Percentiles rank a stretch among this genome's conserved stretches.
Conservation (phyloP, 2,888 invertebrate genomes). For the Drosophila trichaetosa region DNA sequence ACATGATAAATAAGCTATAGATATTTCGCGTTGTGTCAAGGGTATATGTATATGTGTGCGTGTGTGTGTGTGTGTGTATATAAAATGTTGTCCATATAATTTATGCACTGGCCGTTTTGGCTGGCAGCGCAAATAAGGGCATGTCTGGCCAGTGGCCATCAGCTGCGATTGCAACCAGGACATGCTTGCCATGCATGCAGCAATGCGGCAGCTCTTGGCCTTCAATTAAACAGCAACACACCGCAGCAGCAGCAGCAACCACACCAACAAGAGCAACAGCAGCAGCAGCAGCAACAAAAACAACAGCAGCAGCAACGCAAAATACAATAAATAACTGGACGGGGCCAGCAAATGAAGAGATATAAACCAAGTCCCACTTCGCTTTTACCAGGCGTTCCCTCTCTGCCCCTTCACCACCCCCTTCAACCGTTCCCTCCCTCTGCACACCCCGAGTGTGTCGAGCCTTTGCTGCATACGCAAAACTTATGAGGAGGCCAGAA, state of each 20-base stretch:
- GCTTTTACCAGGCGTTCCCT: conserved; percentile 25
- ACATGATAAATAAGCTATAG: conserved; percentile 52
- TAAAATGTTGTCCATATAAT: conserved; percentile 56
- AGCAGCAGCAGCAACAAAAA: conserved; percentile 20
- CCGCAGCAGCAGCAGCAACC: conserved; percentile 29
- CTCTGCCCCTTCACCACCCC: not conserved
- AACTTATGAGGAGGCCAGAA: conserved; percentile 68
- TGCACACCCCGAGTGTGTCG: not conserved
- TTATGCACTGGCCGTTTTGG: conserved; percentile 77
- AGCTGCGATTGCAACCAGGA: conserved; percentile 74
- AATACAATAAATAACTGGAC: conserved; percentile 80
- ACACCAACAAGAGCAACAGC: conserved; percentile 34
- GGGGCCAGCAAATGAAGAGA: conserved; percentile 73
- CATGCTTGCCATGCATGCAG: conserved; percentile 79
- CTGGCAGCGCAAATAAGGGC: conserved; percentile 76
- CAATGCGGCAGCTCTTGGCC: conserved; percentile 77
- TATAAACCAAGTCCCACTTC: conserved; percentile 71
- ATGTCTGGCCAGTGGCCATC: conserved; percentile 78
- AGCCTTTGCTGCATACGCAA: conserved; percentile 66
- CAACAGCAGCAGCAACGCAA: conserved; percentile 50
- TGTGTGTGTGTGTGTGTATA: not conserved
- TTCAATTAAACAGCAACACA: conserved; percentile 73
- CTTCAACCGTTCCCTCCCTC: not conserved
- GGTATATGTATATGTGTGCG: conserved; percentile 23
- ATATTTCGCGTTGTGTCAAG: conserved; percentile 50